Evolutionary conservation across 2,888 invertebrate genomes (phyloP).

Genomic region (Willowsia nigromaculata): DNA sequence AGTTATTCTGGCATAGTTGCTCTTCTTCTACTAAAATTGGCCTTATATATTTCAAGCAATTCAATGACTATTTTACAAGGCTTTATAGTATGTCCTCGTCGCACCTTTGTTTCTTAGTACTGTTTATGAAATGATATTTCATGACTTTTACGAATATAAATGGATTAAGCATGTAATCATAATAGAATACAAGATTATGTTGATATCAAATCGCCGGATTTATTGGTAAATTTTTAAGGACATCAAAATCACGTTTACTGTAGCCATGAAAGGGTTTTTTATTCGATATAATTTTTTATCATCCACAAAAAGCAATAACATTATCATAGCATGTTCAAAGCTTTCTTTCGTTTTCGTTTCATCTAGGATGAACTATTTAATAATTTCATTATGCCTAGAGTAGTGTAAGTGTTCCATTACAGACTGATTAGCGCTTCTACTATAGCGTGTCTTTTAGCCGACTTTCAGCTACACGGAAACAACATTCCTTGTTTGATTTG

Average conservation of each 20-base stretch:
- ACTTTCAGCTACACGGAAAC: too few species aligned
- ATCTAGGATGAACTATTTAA: neutral
- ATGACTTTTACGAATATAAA: constrained; percentile 49
- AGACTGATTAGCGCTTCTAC: too few species aligned
- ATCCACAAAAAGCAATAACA: constrained; percentile 9
- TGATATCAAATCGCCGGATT: too few species aligned
- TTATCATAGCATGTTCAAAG: neutral
- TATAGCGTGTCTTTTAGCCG: too few species aligned
- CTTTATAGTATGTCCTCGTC: constrained; percentile 60
- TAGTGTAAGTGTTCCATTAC: neutral
- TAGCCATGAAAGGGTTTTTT: too few species aligned
- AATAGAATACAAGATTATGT: neutral
- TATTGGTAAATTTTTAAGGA: too few species aligned
- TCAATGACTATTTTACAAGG: constrained; percentile 19
- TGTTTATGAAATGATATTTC: constrained; percentile 26
- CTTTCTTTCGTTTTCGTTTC: constrained; percentile 10
- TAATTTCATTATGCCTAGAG: neutral
- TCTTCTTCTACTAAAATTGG: neutral
- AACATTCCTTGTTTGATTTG: too few species aligned
- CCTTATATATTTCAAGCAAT: neutral
- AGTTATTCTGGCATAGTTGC: neutral
- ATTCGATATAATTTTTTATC: too few species aligned
- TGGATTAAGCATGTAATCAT: constrained; percentile 37
- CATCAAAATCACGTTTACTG: too few species aligned
- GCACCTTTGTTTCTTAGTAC: constrained; percentile 57